These are phyloP conservation scores for Brachyistius frenatus DNA, from an alignment of 2,113 vertebrate genomes.

Conservation along the genomic window DNA sequence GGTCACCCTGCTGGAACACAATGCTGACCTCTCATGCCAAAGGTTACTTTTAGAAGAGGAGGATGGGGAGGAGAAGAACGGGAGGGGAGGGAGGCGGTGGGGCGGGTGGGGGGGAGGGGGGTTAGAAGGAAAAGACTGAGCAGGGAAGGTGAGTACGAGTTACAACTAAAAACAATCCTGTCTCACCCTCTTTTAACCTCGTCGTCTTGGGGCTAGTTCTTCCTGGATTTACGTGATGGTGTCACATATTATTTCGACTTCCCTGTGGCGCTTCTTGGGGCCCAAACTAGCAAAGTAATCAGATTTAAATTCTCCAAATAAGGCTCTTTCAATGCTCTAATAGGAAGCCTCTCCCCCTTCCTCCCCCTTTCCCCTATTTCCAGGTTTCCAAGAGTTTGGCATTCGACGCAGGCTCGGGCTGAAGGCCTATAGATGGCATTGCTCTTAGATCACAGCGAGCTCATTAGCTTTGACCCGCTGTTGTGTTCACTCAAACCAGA, in stretches of 20 bases:
- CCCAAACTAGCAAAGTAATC: conserved; percentile 16
- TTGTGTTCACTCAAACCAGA: conserved; percentile 76
- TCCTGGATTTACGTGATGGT: background rate
- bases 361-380: background rate
- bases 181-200: conserved; percentile 31
- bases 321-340: background rate
- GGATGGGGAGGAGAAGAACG: background rate
- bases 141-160: background rate
- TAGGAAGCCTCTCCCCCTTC: background rate
- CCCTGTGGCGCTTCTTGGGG: background rate
- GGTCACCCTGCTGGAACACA: conserved; percentile 70
- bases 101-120: background rate
- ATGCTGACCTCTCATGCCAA: conserved; percentile 61
- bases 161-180: conserved; percentile 6
- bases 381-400: conserved; percentile 30
- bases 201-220: background rate
- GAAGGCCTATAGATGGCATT: conserved; percentile 62
- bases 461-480: conserved; percentile 75
- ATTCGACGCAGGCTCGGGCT: conserved; percentile 27
- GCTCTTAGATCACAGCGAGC: conserved; percentile 67
- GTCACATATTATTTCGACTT: background rate
- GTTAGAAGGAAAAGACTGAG: no score
- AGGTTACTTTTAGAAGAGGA: conserved; percentile 45
- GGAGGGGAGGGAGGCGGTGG: conserved; percentile 2
- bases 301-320: conserved; percentile 12